phyloP scores from a whole-genome alignment of 2,113 vertebrate genomes.

The zebrafish (Danio rerio) region DNA sequence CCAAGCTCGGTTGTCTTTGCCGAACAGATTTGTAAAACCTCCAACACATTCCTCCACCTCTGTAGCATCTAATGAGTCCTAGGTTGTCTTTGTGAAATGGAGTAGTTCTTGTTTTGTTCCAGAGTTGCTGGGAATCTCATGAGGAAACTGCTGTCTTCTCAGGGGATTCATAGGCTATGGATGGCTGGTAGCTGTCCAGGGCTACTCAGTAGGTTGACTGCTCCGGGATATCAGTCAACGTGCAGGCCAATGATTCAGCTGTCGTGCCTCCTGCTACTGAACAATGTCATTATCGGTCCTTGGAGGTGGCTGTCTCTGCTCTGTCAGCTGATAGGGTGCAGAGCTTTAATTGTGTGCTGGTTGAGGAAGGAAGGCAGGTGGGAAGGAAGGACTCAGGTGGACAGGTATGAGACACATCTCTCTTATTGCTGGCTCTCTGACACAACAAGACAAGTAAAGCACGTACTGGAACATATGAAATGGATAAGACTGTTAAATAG shows the following conservation, averaged over 20 bases:
- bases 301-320: not conserved
- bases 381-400: not conserved
- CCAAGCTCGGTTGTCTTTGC: not conserved
- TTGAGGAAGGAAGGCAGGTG: not conserved
- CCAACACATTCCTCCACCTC: not conserved
- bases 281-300: constrained; percentile 1
- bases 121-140: not conserved
- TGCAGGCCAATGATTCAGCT: not conserved
- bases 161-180: not conserved
- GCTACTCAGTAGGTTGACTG: not conserved
- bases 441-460: too few relatives aligned
- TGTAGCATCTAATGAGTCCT: not conserved
- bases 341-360: constrained; percentile 14
- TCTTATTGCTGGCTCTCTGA: too few relatives aligned
- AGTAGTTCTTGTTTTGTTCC: not conserved
- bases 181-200: not conserved
- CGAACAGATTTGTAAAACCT: not conserved
- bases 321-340: constrained; percentile 16
- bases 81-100: not conserved
- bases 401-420: not conserved
- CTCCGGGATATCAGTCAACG: constrained; percentile 3
- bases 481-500: not conserved
- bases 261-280: not conserved
- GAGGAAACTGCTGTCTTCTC: not conserved
- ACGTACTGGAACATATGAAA: too few relatives aligned